Evolutionary conservation across 2,113 vertebrate species (phyloP), one percentile per base, ranked within the genome.

Genomic region (Nannospalax galili): DNA sequence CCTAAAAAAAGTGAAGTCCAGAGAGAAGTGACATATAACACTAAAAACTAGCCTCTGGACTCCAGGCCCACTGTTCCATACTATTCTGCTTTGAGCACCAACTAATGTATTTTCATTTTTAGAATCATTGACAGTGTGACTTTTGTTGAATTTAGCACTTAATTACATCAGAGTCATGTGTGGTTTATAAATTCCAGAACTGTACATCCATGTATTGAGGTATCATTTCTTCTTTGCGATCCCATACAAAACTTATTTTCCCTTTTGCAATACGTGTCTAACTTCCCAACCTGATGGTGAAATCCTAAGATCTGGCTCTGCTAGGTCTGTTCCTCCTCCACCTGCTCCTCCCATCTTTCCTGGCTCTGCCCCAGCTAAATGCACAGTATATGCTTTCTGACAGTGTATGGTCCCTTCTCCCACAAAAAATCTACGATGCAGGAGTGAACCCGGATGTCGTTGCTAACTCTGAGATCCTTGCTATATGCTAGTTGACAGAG

Each of bases 91-190:
- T 73, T 92, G 30, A 92, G 81, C 56, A 37, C 67, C n/a, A n/a
- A n/a, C n/a, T n/a, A n/a, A 78, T 40, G 32, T 42, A 84, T 86
- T 56, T 93, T 70, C 35, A 82, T 91, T 89, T 73, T 92, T 64
- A 97, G 87, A 86, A 93, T 28, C 30, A 88, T 52, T 45, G 85
- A 82, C 40, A 93, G 32, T 74, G 35, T 96, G 92, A 95, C 52
- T 96, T 94, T 90, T 89, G 42, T 92, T 91, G 35, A 95, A 28
- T 73, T 89, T 85, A 92, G 65, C 35, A 82, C 19, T 95, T 95
- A 77, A 87, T 91, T 88, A 65, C 14, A 79, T 86, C 24, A 73
- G 37, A 93, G 26, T 79, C 85, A 78, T 37, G 1, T 73, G 70
- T 12, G 64, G 64, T 87, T 90, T 91, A 10, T 95, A 95, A 96